phyloP scores from a whole-genome alignment of 1,140 invertebrate genomes.

The Micrasema longulum region DNA sequence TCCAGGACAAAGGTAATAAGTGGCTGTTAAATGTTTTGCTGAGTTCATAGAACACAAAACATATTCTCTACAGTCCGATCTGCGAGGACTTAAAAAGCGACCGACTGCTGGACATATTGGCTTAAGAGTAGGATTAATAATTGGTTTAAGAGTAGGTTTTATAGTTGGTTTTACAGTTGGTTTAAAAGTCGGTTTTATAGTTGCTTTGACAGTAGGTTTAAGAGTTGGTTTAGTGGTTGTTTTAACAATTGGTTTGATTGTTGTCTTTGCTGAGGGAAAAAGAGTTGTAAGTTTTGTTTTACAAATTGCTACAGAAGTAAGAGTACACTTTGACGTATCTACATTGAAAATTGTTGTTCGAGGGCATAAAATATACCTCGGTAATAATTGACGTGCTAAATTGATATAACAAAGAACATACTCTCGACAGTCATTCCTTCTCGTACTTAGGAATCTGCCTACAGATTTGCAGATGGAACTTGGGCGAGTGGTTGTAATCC shows the following conservation, averaged over 20 bases:
- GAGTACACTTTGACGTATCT: background rate
- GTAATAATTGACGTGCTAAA: too few species aligned
- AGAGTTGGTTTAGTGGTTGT: background rate
- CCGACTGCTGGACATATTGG: background rate
- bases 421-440: too few species aligned
- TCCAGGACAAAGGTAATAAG: background rate
- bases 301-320: background rate
- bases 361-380: too few species aligned
- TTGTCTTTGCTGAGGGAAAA: background rate
- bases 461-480: background rate
- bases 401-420: too few species aligned
- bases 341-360: background rate
- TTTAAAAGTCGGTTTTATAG: background rate
- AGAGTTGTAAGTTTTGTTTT: background rate
- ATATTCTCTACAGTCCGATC: background rate
- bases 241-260: background rate
- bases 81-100: conserved; percentile 4
- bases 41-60: background rate
- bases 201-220: background rate
- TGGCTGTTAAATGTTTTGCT: background rate
- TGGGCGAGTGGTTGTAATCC: background rate
- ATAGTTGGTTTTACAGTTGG: background rate
- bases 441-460: background rate
- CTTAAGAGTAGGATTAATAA: background rate
- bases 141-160: conserved; percentile 3